Evolutionary conservation across 2,113 vertebrate species (phyloP), one percentile per base, ranked within the genome.

Genomic region (Balaeniceps rex): DNA sequence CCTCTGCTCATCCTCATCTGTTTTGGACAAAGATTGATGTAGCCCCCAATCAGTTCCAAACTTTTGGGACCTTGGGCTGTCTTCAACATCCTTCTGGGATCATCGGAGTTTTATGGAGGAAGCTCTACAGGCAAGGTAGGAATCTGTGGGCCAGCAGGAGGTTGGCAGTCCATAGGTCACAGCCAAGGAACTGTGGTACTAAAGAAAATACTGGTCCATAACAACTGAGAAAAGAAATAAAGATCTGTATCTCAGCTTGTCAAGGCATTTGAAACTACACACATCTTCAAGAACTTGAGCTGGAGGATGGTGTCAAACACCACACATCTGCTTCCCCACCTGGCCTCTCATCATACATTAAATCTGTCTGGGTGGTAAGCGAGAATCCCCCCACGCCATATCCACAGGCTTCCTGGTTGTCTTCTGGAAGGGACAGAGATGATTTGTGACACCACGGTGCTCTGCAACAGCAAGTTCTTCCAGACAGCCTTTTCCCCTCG

Each of bases 401-500:
- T 19, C 24, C 74, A 65, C 34, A 44, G 57, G 44, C 65, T 72
- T 95, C 63, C 52, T 11, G 9, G 38, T 38, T n/a, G 34, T 57
- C 58, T 49, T 52, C 40, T 34, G 44, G 28, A 82, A 82, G 31
- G 46, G 69, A 51, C 19, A 78, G 60, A 63, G 51, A 26, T 24
- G 19, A 55, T 70, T 66, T 93, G 34, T 81, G 75, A 88, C n/a
- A 58, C 46, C 10, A 26, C 1, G 0, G 33, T 14, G 29, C 83
- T 38, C 44, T 79, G 57, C 36, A 71, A 57, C 26, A 54, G 36
- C 42, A 34, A 72, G 68, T 44, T 86, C 49, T 85, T 86, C 68
- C 1, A 0, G 44, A 52, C 3, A 5, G 46, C 55, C 64, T 83
- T 88, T 86, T 44, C 65, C 71, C 38, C 46, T 85, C 0, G 0